Evolutionary conservation across 2,113 vertebrate species (phyloP).

Genomic region (Sminthopsis crassicaudata): DNA sequence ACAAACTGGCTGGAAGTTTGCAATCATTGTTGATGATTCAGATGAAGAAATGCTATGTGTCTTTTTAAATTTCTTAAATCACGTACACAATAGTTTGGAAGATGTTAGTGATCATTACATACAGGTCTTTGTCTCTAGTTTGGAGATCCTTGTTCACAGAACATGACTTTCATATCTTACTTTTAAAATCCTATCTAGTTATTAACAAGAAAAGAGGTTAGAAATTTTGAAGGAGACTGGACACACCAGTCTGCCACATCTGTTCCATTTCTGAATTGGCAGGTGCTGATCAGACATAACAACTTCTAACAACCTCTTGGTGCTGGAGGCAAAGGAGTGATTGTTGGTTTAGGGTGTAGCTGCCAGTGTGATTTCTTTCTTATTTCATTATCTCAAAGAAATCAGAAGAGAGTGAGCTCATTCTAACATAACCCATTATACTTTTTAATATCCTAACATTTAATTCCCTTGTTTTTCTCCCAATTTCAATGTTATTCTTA

Average conservation of each 20-base stretch:
- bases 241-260: background rate
- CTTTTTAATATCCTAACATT: slow-evolving; percentile 53
- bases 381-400: slow-evolving; percentile 68
- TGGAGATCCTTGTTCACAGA: background rate
- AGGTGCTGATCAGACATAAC: slow-evolving; percentile 15
- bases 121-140: background rate
- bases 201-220: accelerated
- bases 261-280: background rate
- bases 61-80: background rate
- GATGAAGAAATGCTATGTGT: background rate
- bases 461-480: slow-evolving; percentile 37
- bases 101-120: background rate
- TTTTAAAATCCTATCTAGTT: background rate
- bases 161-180: background rate
- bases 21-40: background rate
- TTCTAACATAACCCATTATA: slow-evolving; percentile 37
- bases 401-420: slow-evolving; percentile 67
- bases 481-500: slow-evolving; percentile 24
- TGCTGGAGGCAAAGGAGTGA: slow-evolving; percentile 35
- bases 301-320: slow-evolving; percentile 11
- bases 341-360: slow-evolving; percentile 69
- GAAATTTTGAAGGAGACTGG: background rate
- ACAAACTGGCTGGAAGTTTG: background rate
- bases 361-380: slow-evolving; percentile 58
- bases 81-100: background rate